A percentile compares a stretch with the other conserved stretches of the same genome.
Evolutionary conservation across 2,888 invertebrate species (phyloP).

Genomic region (Amblyjoppa fuscipennis): DNA sequence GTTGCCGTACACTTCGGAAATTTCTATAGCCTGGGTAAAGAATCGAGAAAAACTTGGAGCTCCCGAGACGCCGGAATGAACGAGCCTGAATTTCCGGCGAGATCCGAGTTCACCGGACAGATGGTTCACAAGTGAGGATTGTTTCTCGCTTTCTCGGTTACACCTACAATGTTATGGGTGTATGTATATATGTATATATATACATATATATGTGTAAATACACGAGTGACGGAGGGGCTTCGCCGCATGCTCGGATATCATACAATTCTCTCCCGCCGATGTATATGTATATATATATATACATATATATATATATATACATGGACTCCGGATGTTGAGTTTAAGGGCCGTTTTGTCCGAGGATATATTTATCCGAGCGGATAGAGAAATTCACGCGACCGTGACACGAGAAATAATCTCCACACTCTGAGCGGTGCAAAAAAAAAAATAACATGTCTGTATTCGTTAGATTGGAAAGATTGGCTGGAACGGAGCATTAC

Average conservation of each 20-base stretch:
- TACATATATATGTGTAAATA: background rate
- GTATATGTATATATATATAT: background rate
- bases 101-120: conserved; percentile 76
- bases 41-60: conserved; percentile 12
- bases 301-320: background rate
- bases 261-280: conserved; percentile 57
- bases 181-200: background rate
- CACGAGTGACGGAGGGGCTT: conserved; percentile 28
- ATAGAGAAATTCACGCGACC: conserved; percentile 38
- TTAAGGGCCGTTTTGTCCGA: conserved; percentile 55
- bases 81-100: conserved; percentile 49
- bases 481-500: conserved; percentile 75
- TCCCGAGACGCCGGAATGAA: conserved; percentile 49
- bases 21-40: conserved; percentile 70
- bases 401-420: conserved; percentile 41
- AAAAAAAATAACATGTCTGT: conserved; percentile 10
- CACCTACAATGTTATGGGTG: no score
- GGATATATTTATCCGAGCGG: conserved; percentile 55
- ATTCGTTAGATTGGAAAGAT: conserved; percentile 73
- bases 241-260: conserved; percentile 30
- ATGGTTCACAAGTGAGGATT: conserved; percentile 77
- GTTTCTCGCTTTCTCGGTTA: conserved; percentile 44
- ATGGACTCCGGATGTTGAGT: conserved; percentile 60
- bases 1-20: conserved; percentile 76
- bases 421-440: background rate